Evolutionary conservation across 2,113 vertebrate species (phyloP), one percentile per base, ranked within the genome.

Genomic region (Protobothrops flavoviridis): DNA sequence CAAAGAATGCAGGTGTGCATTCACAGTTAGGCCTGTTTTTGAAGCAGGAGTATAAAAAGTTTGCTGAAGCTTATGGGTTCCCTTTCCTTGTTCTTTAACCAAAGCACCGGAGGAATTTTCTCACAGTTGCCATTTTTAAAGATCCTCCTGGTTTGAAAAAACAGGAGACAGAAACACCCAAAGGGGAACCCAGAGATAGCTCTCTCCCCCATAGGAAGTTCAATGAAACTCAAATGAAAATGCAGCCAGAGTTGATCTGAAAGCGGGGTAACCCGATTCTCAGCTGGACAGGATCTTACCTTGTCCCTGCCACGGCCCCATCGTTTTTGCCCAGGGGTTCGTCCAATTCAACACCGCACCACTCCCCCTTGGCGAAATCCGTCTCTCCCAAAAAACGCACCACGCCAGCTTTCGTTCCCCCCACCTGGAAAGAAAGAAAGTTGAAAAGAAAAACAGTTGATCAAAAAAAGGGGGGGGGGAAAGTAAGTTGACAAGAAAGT

Each of bases 311-410:
- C 87, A 99, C 99, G 0, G 99, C 99, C 33, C 99, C 99, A 12
- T 99, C 99, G 0, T 99, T 99, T 97, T 99, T 99, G 55, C 99
- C 99, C 39, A 99, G 97, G 4, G 99, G 99, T 61, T 99, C 99
- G 29, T 99, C 99, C 90, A 99, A 95, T 92, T 99, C 99, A 20
- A 99, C 99, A 0, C 99, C 99, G 69, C 99, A 99, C 99, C 99
- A 99, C 6, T 99, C 99, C 45, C 99, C 99, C 97, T 99, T 99
- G 50, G 99, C 99, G 95, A 99, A 99, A 97, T 99, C 99, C 0
- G 99, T 99, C 96, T 99, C 99, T n/a, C 99, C 99, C 53, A 99
- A 96, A 92, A 99, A 99, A 50, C 99, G 99, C 33, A 99, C 98
- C 0, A 99, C 99, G 48, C 99, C 99, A 6, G 99, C 99, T 97